phyloP scores from a whole-genome alignment of 2,888 invertebrate genomes.

The Hydropsyche betteni region DNA sequence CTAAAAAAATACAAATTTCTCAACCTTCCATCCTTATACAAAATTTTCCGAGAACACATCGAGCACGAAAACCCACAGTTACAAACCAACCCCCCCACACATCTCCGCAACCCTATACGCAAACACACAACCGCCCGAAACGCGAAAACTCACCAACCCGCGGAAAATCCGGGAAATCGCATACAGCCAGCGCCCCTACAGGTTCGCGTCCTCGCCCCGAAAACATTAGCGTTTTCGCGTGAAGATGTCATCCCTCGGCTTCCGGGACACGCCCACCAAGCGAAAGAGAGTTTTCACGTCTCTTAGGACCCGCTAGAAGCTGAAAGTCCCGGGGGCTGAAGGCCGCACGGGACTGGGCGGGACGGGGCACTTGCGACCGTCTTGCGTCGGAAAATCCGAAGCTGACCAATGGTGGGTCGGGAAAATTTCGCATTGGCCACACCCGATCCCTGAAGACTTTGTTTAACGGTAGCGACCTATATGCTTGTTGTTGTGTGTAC shows the following conservation, averaged over 20 bases:
- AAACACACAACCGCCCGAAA: neutral
- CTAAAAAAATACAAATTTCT: too few species aligned
- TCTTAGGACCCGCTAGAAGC: constrained; percentile 50
- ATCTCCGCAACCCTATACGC: neutral
- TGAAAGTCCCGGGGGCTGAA: constrained; percentile 41
- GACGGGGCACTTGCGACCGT: constrained; percentile 54
- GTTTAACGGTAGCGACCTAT: constrained; percentile 46
- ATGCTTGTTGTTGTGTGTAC: constrained; percentile 40
- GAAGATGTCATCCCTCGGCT: constrained; percentile 27
- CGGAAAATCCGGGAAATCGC: neutral
- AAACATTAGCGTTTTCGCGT: neutral
- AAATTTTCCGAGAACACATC: too few species aligned
- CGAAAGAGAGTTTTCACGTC: constrained; percentile 45
- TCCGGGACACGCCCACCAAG: constrained; percentile 47
- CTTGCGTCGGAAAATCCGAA: constrained; percentile 58
- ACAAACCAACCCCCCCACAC: too few species aligned
- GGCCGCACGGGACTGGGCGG: constrained; percentile 42
- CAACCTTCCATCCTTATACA: too few species aligned
- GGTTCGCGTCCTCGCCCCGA: constrained; percentile 42
- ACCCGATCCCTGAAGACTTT: constrained; percentile 48
- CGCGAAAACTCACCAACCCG: neutral
- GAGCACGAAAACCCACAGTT: too few species aligned
- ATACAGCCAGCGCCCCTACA: constrained; percentile 45
- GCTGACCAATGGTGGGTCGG: constrained; percentile 62
- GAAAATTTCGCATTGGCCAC: constrained; percentile 50